Base-by-base conservation (phyloP, 35 echinoderm and acorn worm genomes). In the Apostichopus californicus region DNA sequence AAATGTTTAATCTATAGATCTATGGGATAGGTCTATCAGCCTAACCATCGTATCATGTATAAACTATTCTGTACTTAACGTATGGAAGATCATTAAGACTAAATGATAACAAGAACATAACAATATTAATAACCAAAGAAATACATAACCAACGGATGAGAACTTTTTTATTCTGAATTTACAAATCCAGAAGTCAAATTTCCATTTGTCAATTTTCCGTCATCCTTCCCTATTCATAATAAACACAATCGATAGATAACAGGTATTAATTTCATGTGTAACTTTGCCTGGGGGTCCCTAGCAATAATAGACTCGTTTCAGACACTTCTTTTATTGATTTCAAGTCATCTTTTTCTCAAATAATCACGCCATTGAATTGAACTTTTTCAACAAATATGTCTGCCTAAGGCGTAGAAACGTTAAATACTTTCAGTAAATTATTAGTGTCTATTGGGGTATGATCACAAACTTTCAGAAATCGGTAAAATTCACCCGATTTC, bases 301-400 rank as follows among this genome's bases (percentile, higher is more conserved):
- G 81, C 81, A 85, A 85, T 55, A 85, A 85, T 85, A 85, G 81
- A 85, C 81, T 85, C 81, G 9, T 56, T 23, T 85, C 71, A 75
- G 71, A 75, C 71, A 75, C 15, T 75, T 75, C 71, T 75, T 20
- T 75, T 75, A 22, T 75, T 75, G 17, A 75, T 75, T 75, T 22
- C 71, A 75, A 75, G 71, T 75, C 71, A 75, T 75, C 71, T 75
- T 22, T 46, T 61, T 20, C 71, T 75, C 71, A 75, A 75, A 75
- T 13, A 75, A 75, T 75, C 71, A 75, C 71, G 71, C 71, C 71
- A 75, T 75, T 75, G 71, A 1, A 75, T 24, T 75, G 6, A 75
- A 18, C 21, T 18, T 75, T 75, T n/a, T 18, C 15, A 75, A 75
- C 14, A 75, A 75, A 75, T 75, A 75, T 75, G 71, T 75, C 71